These are phyloP conservation scores for Phoxinus dragarum DNA, from an alignment of 2,797 vertebrate species.

Conservation along the genomic window DNA sequence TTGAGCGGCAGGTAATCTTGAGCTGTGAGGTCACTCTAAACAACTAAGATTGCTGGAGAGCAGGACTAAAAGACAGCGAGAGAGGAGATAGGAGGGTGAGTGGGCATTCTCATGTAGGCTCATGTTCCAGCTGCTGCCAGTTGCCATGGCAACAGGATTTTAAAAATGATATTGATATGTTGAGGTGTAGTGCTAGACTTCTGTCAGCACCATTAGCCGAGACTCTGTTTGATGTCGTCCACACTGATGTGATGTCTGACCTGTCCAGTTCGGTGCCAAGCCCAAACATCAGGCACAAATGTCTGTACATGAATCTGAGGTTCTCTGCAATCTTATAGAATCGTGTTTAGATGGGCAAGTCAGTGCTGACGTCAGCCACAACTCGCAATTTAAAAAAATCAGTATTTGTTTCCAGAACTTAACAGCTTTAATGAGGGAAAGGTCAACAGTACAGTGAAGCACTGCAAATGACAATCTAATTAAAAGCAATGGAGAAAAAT, in stretches of 20 bases:
- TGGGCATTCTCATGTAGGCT: conserved; percentile 72
- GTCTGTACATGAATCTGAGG: background rate
- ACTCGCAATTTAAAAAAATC: background rate
- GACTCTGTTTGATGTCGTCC: conserved; percentile 40
- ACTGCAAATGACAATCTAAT: background rate
- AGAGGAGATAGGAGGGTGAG: conserved; percentile 47
- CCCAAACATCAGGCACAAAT: background rate
- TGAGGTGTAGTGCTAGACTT: conserved; percentile 63
- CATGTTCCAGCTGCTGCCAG: conserved; percentile 72
- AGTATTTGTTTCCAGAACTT: background rate
- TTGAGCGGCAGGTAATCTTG: conserved; percentile 14
- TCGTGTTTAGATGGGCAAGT: background rate
- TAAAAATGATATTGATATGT: conserved; percentile 74
- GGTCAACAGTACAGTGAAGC: background rate
- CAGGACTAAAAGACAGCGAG: conserved; percentile 53
- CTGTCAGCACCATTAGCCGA: conserved; percentile 54
- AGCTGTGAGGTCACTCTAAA: conserved; percentile 28
- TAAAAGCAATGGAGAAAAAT: background rate
- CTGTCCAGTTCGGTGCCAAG: background rate
- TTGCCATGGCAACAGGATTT: conserved; percentile 83
- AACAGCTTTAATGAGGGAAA: background rate
- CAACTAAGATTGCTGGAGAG: conserved; percentile 52
- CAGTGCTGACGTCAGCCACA: conserved; percentile 1
- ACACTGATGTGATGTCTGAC: background rate
- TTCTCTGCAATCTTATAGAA: background rate